Percentiles rank a stretch among this genome's conserved stretches.
phyloP scores from a whole-genome alignment of 2,797 vertebrate species.

The Alca torda region DNA sequence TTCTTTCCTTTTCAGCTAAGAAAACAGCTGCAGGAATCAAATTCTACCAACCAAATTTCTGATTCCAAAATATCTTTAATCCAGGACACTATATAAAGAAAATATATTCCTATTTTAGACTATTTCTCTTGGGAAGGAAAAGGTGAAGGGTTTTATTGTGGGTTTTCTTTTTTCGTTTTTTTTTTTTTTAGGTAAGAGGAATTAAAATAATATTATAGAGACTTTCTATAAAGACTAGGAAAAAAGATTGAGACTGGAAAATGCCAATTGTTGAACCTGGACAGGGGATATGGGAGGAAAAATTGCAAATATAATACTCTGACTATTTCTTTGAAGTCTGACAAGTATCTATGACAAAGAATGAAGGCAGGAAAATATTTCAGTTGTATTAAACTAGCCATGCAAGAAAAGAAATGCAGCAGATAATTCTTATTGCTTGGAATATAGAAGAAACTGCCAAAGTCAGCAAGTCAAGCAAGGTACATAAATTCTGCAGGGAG shows the following conservation, averaged over 20 bases:
- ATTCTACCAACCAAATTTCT: not conserved
- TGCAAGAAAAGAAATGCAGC: conserved; percentile 18
- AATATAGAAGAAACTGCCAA: conserved; percentile 43
- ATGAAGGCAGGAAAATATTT: conserved; percentile 5
- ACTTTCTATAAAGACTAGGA: conserved; percentile 2
- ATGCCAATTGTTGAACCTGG: not conserved
- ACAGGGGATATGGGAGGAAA: not conserved
- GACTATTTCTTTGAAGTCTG: conserved; percentile 34
- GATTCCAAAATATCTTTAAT: not conserved
- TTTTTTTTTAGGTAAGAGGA: not conserved
- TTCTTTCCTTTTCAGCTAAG: conserved; percentile 1
- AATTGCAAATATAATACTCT: not conserved
- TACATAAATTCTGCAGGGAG: not conserved
- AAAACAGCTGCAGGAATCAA: not conserved
- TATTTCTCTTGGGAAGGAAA: conserved; percentile 15
- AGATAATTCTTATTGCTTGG: conserved; percentile 25
- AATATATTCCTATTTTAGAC: not conserved
- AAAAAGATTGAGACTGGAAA: conserved; percentile 25
- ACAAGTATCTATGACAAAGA: not conserved
- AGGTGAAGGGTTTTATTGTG: not conserved
- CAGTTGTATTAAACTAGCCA: not conserved
- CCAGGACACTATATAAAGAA: not conserved
- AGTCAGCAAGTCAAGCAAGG: conserved; percentile 22
- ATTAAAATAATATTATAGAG: not conserved
- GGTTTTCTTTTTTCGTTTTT: not conserved